Evolutionary conservation across 1,140 invertebrate genomes (phyloP).

Genomic region (Daktulosphaira vitifoliae): DNA sequence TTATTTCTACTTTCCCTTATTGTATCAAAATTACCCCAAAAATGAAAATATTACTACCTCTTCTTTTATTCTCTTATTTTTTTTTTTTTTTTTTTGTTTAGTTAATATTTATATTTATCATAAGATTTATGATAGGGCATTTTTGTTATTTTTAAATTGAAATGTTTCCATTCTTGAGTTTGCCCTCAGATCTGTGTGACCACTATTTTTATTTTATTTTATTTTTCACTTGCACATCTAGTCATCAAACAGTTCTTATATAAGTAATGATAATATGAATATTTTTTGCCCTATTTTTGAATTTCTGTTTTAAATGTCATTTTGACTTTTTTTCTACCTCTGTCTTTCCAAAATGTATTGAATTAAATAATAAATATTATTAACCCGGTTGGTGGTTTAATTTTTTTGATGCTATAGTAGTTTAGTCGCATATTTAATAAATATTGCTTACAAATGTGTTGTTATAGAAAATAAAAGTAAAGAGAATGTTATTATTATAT

Average conservation of each 20-base stretch:
- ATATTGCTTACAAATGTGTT: slow-evolving; percentile 24
- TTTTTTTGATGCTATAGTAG: slow-evolving; percentile 8
- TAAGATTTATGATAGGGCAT: slow-evolving; percentile 3
- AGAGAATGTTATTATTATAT: neutral
- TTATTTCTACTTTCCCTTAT: neutral
- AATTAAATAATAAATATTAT: neutral
- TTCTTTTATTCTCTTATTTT: neutral
- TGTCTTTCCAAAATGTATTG: neutral
- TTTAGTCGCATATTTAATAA: slow-evolving; percentile 23
- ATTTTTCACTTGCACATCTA: neutral
- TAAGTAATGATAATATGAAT: too few species aligned
- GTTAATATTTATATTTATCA: too few species aligned
- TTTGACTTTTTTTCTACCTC: neutral
- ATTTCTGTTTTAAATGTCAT: neutral
- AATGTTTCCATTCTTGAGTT: neutral
- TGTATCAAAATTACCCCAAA: too few species aligned
- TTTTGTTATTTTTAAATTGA: neutral
- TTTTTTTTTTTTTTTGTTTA: slow-evolving; percentile 1
- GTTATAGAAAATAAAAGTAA: slow-evolving; percentile 16
- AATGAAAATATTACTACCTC: too few species aligned
- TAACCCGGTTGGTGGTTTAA: neutral
- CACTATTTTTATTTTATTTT: neutral
- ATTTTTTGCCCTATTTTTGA: too few species aligned
- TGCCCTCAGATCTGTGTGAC: neutral
- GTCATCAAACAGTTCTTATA: neutral